Percentiles rank a stretch among this genome's conserved stretches.
Evolutionary conservation across 1,140 invertebrate species (phyloP).

Genomic region (Phthorimaea operculella): DNA sequence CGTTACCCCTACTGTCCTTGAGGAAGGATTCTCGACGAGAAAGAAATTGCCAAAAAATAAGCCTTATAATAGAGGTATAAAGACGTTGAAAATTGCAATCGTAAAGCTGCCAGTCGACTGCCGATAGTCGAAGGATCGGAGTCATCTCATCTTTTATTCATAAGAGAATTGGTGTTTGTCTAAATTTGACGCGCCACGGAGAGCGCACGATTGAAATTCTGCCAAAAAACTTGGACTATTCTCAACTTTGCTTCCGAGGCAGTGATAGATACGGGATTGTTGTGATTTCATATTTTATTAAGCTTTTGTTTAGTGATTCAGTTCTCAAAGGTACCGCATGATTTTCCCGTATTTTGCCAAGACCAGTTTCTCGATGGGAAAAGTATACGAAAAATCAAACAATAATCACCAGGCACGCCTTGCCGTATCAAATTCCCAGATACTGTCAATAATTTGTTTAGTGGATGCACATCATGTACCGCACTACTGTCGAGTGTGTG

Average conservation of each 20-base stretch:
- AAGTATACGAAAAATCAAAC: too few species aligned
- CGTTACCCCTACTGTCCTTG: not conserved
- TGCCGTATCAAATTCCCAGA: too few species aligned
- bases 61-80: not conserved
- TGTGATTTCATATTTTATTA: not conserved
- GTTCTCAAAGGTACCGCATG: too few species aligned
- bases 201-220: conserved; percentile 32
- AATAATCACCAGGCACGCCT: too few species aligned
- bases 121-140: conserved; percentile 20
- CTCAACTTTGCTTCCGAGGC: not conserved
- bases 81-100: conserved; percentile 4
- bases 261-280: not conserved
- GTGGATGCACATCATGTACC: too few species aligned
- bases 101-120: conserved; percentile 2
- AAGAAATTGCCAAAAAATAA: conserved; percentile 1
- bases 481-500: too few species aligned
- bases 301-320: too few species aligned
- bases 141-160: conserved; percentile 42
- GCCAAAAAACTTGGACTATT: conserved; percentile 26
- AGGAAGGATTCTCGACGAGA: not conserved
- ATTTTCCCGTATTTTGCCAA: too few species aligned
- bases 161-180: conserved; percentile 44
- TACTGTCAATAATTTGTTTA: too few species aligned
- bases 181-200: conserved; percentile 45
- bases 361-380: too few species aligned